These are phyloP conservation scores for Chrysolina haemoptera DNA, from an alignment of 2,888 invertebrate genomes.

Conservation along the genomic window DNA sequence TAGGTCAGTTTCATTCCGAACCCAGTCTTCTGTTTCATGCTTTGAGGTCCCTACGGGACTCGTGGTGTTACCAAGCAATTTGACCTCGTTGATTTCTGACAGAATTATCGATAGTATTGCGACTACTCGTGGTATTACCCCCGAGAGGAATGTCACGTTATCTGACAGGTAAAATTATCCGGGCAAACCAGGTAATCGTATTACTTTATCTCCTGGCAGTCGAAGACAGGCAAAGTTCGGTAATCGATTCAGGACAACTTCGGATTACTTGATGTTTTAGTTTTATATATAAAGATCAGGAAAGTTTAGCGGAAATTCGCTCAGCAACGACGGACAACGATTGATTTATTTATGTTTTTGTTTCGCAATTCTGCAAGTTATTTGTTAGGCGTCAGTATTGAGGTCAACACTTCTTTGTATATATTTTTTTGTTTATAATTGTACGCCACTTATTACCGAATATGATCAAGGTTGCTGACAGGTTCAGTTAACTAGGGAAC, in stretches of 20 bases:
- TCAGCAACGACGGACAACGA: not conserved
- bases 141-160: rapidly evolving
- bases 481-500: not conserved
- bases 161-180: not conserved
- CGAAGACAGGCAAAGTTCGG: not conserved
- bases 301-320: not conserved
- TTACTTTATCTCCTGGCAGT: not conserved
- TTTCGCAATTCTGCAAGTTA: not conserved
- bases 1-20: no score
- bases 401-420: constrained; percentile 10
- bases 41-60: no score
- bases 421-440: constrained; percentile 6
- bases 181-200: not conserved
- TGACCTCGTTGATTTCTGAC: no score
- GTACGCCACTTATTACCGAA: not conserved
- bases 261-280: not conserved
- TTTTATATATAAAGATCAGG: not conserved
- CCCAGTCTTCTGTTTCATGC: no score
- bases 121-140: no score
- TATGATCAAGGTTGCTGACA: constrained; percentile 4
- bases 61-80: no score
- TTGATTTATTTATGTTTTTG: not conserved
- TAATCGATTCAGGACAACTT: constrained; percentile 4
- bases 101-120: no score
- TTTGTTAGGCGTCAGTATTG: not conserved